Percentiles rank a stretch among this genome's conserved stretches.
Conservation (phyloP, 2,797 vertebrate genomes). For the Apodemus agrarius region DNA sequence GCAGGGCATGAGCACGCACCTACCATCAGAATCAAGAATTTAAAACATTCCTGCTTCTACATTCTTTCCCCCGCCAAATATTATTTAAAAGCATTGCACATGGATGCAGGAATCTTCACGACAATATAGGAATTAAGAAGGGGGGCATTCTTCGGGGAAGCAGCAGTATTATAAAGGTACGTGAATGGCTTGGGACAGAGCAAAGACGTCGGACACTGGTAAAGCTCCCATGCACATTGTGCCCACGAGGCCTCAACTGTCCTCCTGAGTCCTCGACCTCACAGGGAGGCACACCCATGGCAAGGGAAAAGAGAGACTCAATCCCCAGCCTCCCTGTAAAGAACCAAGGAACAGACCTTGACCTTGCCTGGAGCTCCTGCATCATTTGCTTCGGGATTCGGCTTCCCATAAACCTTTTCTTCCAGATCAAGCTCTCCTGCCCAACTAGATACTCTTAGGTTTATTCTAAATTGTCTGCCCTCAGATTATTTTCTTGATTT, state of each 20-base stretch:
- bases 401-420: neutral
- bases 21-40: conserved; percentile 40
- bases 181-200: neutral
- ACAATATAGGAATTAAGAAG: neutral
- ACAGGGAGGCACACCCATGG: neutral
- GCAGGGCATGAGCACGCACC: neutral
- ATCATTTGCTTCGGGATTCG: neutral
- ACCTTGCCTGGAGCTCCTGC: neutral
- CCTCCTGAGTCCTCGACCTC: neutral
- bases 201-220: neutral
- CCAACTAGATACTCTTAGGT: conserved; percentile 46
- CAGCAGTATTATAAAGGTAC: conserved; percentile 34
- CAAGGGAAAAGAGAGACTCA: neutral
- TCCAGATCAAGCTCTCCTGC: conserved; percentile 37
- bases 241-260: neutral
- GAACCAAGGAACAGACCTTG: neutral
- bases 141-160: neutral
- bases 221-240: neutral
- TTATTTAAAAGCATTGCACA: neutral
- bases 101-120: neutral
- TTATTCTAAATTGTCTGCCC: conserved; percentile 51
- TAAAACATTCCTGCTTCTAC: neutral
- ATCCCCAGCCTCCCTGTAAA: neutral
- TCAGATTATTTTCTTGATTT: conserved; percentile 54
- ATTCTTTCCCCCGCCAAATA: neutral